phyloP scores from a whole-genome alignment of 2,113 vertebrate genomes.

The Melanostigma gelatinosum region DNA sequence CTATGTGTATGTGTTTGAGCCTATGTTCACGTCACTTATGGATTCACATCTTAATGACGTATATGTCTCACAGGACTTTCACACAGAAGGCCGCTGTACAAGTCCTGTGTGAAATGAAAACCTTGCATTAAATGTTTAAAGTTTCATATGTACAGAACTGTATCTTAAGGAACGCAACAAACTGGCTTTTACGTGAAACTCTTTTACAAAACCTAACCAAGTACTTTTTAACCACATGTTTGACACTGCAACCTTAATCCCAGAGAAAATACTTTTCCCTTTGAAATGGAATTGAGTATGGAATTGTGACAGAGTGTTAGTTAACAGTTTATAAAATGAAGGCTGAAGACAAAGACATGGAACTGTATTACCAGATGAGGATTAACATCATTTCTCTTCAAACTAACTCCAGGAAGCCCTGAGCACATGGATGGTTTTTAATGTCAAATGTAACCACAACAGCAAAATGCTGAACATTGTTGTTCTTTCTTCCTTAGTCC shows the following conservation, averaged over 20 bases:
- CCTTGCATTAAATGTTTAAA: neutral
- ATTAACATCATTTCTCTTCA: conserved; percentile 4
- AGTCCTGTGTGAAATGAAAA: neutral
- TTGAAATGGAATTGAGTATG: neutral
- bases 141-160: neutral
- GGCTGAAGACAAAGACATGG: neutral
- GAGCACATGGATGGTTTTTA: neutral
- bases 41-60: neutral
- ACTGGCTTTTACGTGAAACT: neutral
- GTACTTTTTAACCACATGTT: neutral
- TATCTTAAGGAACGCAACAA: neutral
- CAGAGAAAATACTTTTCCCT: neutral
- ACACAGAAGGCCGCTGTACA: neutral
- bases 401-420: conserved; percentile 2
- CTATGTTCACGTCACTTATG: neutral
- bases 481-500: conserved; percentile 78
- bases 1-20: neutral
- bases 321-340: conserved; percentile 10
- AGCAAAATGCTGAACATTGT: neutral
- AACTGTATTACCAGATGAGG: neutral
- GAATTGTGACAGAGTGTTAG: conserved; percentile 4
- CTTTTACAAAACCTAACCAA: neutral
- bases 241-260: neutral
- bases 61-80: neutral
- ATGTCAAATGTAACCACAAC: neutral